Percentiles rank a stretch among this genome's conserved stretches.
phyloP scores from a whole-genome alignment of 2,113 vertebrate species.

The Pogona vitticeps region DNA sequence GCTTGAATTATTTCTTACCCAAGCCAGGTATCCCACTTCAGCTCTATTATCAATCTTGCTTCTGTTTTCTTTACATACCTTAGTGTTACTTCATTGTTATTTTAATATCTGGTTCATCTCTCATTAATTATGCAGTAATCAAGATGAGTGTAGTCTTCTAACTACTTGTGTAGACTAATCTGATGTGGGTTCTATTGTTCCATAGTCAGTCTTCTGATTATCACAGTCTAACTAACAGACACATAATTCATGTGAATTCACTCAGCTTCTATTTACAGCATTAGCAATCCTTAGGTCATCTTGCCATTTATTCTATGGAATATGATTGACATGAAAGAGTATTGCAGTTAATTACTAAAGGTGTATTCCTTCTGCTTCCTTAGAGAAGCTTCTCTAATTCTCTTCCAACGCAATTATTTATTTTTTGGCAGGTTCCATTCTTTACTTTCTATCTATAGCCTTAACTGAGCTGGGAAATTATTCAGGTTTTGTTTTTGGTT shows the following conservation, averaged over 20 bases:
- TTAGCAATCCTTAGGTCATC: background rate
- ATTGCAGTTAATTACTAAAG: constrained; percentile 1
- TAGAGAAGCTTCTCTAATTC: background rate
- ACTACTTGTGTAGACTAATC: background rate
- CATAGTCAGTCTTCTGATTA: background rate
- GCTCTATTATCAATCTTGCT: background rate
- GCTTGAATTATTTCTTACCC: background rate
- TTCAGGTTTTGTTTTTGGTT: too few species aligned
- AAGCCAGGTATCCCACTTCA: background rate
- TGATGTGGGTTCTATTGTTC: background rate
- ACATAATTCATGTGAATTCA: background rate
- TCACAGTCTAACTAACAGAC: background rate
- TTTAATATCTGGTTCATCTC: background rate
- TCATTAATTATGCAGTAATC: background rate
- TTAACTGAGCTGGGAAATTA: background rate
- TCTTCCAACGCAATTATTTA: background rate
- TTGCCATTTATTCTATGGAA: background rate
- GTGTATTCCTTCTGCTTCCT: constrained; percentile 7
- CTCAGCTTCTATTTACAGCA: background rate
- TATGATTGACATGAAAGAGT: background rate
- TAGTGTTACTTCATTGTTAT: background rate
- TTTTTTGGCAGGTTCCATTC: too few species aligned
- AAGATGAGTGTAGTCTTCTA: background rate
- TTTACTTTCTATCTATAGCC: background rate
- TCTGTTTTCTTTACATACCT: background rate